Evolutionary conservation across 1,140 invertebrate species (phyloP).

Genomic region (Diuraphis noxia): DNA sequence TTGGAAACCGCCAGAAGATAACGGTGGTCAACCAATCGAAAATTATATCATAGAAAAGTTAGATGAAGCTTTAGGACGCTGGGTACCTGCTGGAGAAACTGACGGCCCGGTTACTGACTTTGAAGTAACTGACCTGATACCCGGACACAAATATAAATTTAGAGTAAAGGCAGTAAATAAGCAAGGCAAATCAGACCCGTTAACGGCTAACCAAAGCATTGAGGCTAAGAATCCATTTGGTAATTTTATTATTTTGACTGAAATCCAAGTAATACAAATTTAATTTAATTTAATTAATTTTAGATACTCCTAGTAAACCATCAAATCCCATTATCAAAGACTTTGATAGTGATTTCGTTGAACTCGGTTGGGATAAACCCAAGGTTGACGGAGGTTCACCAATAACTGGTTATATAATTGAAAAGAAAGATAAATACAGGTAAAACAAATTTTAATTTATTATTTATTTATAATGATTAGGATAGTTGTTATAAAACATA

Average conservation of each 20-base stretch:
- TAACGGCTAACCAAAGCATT: constrained; percentile 84
- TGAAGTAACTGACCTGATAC: constrained; percentile 76
- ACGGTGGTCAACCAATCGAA: constrained; percentile 86
- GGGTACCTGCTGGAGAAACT: constrained; percentile 90
- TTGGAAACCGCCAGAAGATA: constrained; percentile 89
- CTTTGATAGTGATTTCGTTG: constrained; percentile 91
- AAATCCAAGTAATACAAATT: not conserved
- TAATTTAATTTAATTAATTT: not conserved
- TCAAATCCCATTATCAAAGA: constrained; percentile 86
- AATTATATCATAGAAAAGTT: constrained; percentile 93
- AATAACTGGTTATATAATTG: constrained; percentile 91
- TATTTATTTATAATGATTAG: no score
- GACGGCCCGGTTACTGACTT: constrained; percentile 75
- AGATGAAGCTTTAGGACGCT: constrained; percentile 88
- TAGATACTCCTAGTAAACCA: constrained; percentile 81
- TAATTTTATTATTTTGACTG: constrained; percentile 59
- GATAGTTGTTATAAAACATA: not conserved
- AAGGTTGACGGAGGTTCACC: constrained; percentile 84
- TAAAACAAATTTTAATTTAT: constrained; percentile 56
- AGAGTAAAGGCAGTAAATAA: constrained; percentile 92
- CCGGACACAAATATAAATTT: constrained; percentile 95
- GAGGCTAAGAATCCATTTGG: constrained; percentile 98
- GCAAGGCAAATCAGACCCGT: constrained; percentile 92
- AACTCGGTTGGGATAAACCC: constrained; percentile 90
- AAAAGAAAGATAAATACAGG: constrained; percentile 89